A percentile compares a stretch with the other conserved stretches of the same genome.
Conservation (phyloP, 2,888 invertebrate genomes). For the Drosophila nr. fundita region DNA sequence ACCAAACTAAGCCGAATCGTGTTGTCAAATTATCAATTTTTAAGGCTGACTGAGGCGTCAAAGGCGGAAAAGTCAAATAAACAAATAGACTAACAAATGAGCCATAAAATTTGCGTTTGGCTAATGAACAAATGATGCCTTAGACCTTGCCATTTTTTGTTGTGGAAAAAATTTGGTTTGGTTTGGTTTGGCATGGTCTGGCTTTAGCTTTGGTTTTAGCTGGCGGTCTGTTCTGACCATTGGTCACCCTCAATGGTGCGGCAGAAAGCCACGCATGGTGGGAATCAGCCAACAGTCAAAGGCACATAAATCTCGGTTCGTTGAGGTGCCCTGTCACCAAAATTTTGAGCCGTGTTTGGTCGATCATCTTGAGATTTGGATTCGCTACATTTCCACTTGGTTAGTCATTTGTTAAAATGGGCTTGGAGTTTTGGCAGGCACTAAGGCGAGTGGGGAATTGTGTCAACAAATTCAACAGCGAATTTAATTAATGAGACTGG, state of each 20-base stretch:
- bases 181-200: neutral
- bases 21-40: constrained; percentile 68
- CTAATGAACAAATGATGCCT: constrained; percentile 47
- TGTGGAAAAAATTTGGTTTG: neutral
- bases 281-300: constrained; percentile 30
- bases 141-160: constrained; percentile 54
- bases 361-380: constrained; percentile 38
- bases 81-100: constrained; percentile 44
- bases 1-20: constrained; percentile 43
- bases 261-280: constrained; percentile 10
- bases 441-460: constrained; percentile 51
- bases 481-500: constrained; percentile 10
- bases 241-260: constrained; percentile 2
- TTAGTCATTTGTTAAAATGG: constrained; percentile 70
- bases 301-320: constrained; percentile 56
- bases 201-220: neutral
- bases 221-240: constrained; percentile 29
- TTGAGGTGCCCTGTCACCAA: constrained; percentile 22
- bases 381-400: constrained; percentile 75
- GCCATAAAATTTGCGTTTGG: constrained; percentile 57
- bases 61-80: constrained; percentile 27
- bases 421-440: constrained; percentile 15
- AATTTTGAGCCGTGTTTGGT: constrained; percentile 34
- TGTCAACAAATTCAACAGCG: constrained; percentile 56
- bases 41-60: constrained; percentile 17